phyloP scores from a whole-genome alignment of 2,113 vertebrate species.

The Ranitomeya variabilis region DNA sequence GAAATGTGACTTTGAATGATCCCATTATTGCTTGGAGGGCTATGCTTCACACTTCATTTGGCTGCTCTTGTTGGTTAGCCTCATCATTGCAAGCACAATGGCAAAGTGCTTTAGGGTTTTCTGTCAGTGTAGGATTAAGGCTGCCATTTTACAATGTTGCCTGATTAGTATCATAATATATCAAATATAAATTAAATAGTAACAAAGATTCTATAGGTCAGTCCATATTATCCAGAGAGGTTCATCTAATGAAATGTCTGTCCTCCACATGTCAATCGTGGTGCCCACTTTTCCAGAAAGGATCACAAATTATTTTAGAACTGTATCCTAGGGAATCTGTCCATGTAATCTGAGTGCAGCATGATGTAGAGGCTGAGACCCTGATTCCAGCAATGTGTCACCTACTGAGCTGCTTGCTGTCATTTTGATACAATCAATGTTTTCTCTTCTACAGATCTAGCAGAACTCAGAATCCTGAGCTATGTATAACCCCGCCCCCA shows the following conservation, averaged over 20 bases:
- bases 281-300: background rate
- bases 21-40: constrained; percentile 11
- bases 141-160: background rate
- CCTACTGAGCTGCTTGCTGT: no score
- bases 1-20: constrained; percentile 54
- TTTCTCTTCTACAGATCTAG: no score
- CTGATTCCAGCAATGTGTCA: no score
- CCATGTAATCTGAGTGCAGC: no score
- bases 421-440: no score
- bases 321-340: no score
- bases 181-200: background rate
- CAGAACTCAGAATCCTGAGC: no score
- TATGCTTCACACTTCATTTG: constrained; percentile 43
- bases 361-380: no score
- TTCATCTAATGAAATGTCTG: background rate
- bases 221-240: background rate
- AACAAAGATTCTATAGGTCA: background rate
- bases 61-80: constrained; percentile 44
- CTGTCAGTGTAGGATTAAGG: background rate
- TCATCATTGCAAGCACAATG: constrained; percentile 14
- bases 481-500: no score
- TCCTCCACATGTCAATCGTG: background rate
- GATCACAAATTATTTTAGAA: background rate
- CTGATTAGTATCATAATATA: background rate
- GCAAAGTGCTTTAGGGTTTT: background rate